Percentiles rank a stretch among this genome's conserved stretches.
Conservation (phyloP, 2,113 vertebrate genomes). For the Sclerurus mexicanus region DNA sequence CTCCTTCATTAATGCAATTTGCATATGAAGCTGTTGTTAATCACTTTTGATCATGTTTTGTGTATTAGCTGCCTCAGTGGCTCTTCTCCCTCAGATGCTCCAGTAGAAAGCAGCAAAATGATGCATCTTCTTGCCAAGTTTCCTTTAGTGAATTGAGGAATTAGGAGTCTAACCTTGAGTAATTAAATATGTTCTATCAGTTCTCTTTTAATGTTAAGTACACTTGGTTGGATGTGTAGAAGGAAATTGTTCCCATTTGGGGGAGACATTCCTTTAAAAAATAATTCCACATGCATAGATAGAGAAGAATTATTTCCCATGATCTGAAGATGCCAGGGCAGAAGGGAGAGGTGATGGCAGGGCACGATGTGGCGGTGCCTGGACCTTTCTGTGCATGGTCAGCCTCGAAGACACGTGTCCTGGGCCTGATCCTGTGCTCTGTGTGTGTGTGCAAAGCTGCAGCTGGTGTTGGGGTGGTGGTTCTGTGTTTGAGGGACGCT, state of each 20-base stretch:
- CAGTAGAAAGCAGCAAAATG: constrained; percentile 83
- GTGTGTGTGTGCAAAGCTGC: neutral
- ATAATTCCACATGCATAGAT: neutral
- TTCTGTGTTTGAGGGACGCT: neutral
- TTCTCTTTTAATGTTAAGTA: constrained; percentile 84
- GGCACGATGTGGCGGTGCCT: neutral
- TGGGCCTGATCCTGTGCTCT: neutral
- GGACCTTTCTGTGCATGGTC: neutral
- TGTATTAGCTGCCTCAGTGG: constrained; percentile 89
- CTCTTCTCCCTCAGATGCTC: constrained; percentile 85
- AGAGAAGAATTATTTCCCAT: neutral
- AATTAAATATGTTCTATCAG: constrained; percentile 87
- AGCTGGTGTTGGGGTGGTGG: neutral
- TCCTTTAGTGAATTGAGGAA: constrained; percentile 87
- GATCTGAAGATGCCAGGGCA: neutral
- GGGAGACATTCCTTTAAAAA: constrained; percentile 77
- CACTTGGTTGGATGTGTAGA: constrained; percentile 81
- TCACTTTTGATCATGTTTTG: constrained; percentile 94
- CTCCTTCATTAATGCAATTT: constrained; percentile 97
- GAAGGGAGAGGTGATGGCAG: constrained; percentile 24
- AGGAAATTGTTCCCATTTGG: constrained; percentile 81
- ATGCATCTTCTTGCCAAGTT: constrained; percentile 85
- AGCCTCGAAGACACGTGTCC: accelerated
- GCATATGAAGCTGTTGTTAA: constrained; percentile 93
- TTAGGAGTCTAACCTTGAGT: constrained; percentile 86